phyloP scores from a whole-genome alignment of 2,113 vertebrate genomes.

The Otus sunia region DNA sequence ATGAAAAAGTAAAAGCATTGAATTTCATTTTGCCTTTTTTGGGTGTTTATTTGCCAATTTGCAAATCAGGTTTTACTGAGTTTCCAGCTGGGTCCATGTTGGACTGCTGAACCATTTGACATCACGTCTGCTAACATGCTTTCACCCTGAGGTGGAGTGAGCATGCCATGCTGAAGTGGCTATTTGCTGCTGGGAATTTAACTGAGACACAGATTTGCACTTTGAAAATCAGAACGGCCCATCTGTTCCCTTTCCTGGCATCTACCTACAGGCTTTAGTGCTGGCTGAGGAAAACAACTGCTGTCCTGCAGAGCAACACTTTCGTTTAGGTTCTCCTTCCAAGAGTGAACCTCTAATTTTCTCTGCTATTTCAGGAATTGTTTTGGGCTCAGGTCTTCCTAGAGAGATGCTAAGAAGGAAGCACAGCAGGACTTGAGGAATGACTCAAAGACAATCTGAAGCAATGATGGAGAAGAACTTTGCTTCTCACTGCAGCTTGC shows the following conservation, averaged over 20 bases:
- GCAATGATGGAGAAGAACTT: neutral
- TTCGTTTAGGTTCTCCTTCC: neutral
- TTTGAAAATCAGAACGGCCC: constrained; percentile 17
- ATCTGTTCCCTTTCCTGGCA: constrained; percentile 30
- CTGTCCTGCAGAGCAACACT: neutral
- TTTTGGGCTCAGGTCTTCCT: neutral
- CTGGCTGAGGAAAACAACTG: constrained; percentile 1
- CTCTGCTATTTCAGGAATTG: neutral
- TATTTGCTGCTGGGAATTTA: constrained; percentile 33
- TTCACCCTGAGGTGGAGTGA: neutral
- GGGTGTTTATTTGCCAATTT: neutral
- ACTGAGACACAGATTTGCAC: constrained; percentile 18
- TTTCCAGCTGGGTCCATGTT: neutral
- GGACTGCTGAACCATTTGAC: constrained; percentile 19
- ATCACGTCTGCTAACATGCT: neutral
- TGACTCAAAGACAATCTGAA: neutral
- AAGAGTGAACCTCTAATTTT: neutral
- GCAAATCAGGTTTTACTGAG: neutral
- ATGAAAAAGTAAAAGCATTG: neutral
- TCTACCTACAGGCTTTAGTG: neutral
- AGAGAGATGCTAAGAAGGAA: neutral
- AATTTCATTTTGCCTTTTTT: neutral
- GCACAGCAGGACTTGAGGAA: neutral
- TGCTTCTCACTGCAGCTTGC: neutral
- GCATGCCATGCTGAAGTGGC: neutral